A percentile compares a stretch with the other conserved stretches of the same genome.
These are phyloP conservation scores for Conchocele bisecta DNA, from an alignment of 2,888 invertebrate genomes.

Conservation along the genomic window DNA sequence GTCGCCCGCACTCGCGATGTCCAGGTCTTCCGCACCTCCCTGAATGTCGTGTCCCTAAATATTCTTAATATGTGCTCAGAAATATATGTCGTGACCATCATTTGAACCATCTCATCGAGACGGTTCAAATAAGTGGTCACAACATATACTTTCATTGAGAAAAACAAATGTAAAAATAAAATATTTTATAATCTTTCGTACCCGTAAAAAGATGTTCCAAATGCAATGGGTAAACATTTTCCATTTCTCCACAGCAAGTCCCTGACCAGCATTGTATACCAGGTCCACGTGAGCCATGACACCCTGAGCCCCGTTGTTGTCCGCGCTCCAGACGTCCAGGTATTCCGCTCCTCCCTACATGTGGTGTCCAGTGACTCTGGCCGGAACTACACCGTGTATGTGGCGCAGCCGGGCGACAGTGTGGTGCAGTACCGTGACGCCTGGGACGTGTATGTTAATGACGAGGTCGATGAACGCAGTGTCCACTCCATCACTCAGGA, in stretches of 20 bases:
- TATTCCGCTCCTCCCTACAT: slow-evolving; percentile 14
- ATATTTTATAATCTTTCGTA: too few relatives aligned
- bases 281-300: slow-evolving; percentile 40
- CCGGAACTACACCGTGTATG: slow-evolving; percentile 25
- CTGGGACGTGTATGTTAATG: slow-evolving; percentile 43
- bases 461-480: slow-evolving; percentile 30
- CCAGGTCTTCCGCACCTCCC: slow-evolving; percentile 7
- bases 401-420: slow-evolving; percentile 7
- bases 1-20: slow-evolving; percentile 25
- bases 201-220: too few relatives aligned
- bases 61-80: too few relatives aligned
- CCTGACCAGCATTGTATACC: slow-evolving; percentile 56
- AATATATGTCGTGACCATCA: too few relatives aligned
- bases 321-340: slow-evolving; percentile 19
- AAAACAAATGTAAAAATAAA: too few relatives aligned
- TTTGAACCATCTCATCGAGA: too few relatives aligned
- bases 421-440: slow-evolving; percentile 24
- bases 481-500: too few relatives aligned
- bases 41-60: slow-evolving; percentile 22
- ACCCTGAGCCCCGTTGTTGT: slow-evolving; percentile 43
- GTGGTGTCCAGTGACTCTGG: slow-evolving; percentile 12
- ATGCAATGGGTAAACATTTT: too few relatives aligned
- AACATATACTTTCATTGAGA: too few relatives aligned
- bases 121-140: too few relatives aligned
- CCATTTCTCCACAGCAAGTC: too few relatives aligned